Evolutionary conservation across 2,888 invertebrate genomes (phyloP).

Genomic region (Drosophila subsilvestris): DNA sequence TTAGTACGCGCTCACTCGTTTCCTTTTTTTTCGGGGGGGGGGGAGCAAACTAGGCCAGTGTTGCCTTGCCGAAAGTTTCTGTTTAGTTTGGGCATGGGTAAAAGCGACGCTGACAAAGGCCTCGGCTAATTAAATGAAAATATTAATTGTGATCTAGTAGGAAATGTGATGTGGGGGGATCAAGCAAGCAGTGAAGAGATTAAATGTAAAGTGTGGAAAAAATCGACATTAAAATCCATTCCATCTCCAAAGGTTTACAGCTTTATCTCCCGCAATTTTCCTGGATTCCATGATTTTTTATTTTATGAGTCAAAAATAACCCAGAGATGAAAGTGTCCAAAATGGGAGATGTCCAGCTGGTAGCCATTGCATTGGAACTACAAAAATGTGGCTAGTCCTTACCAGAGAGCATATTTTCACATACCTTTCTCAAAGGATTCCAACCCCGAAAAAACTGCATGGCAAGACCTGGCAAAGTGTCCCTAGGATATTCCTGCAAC

Average conservation of each 20-base stretch:
- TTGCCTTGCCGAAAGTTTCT: conserved; percentile 31
- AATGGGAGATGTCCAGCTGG: no score
- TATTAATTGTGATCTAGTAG: conserved; percentile 46
- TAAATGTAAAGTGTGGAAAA: background rate
- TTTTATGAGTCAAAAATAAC: no score
- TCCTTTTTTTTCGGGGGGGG: conserved; percentile 26
- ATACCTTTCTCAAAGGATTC: background rate
- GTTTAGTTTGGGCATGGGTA: conserved; percentile 55
- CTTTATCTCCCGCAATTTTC: no score
- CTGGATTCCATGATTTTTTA: no score
- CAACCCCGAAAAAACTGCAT: no score
- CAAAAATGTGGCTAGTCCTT: no score
- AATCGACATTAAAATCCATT: no score
- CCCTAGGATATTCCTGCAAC: no score
- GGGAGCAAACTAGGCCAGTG: conserved; percentile 59
- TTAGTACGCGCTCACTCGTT: conserved; percentile 1
- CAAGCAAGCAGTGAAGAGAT: background rate
- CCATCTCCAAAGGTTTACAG: no score
- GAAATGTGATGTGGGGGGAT: background rate
- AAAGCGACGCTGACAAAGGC: conserved; percentile 19
- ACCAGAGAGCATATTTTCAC: no score
- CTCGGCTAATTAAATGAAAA: conserved; percentile 70
- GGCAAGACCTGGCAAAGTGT: background rate
- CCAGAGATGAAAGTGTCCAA: background rate
- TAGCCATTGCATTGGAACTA: no score